These are phyloP conservation scores for Phyllostomus discolor DNA, from an alignment of 2,113 vertebrate species.

Conservation along the genomic window DNA sequence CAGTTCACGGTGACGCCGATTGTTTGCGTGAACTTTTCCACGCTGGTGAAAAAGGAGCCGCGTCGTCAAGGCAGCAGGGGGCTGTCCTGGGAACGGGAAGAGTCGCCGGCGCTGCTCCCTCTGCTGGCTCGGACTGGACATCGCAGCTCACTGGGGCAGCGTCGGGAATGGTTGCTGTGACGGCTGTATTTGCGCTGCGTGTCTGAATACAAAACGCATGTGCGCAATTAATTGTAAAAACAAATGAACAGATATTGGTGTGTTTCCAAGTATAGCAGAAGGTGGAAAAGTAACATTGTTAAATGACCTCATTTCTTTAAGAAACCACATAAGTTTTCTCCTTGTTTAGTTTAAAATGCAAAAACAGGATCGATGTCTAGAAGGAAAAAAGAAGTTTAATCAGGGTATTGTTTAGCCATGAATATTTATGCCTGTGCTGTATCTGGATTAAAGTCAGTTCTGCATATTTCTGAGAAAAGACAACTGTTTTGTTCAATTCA, in stretches of 20 bases:
- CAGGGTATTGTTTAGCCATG: neutral
- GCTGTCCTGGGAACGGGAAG: neutral
- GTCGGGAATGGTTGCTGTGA: neutral
- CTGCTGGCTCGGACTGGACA: neutral
- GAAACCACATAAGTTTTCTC: neutral
- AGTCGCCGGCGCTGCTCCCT: neutral
- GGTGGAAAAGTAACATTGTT: neutral
- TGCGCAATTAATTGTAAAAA: constrained; percentile 5
- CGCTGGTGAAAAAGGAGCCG: neutral
- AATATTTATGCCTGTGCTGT: neutral
- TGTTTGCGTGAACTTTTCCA: constrained; percentile 23
- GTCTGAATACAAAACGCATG: neutral
- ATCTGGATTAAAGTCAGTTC: neutral
- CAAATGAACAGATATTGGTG: neutral
- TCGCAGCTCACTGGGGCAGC: neutral
- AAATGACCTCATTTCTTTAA: neutral
- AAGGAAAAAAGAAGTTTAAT: neutral
- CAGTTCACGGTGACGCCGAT: neutral
- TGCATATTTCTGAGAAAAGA: constrained; percentile 1
- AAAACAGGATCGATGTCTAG: neutral
- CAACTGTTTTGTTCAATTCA: neutral
- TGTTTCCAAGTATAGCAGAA: constrained; percentile 4
- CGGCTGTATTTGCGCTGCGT: neutral
- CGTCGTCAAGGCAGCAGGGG: constrained; percentile 14
- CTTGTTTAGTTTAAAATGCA: neutral